Percentiles rank a stretch among this genome's conserved stretches.
Evolutionary conservation across 1,140 invertebrate species (phyloP).

Genomic region (Formica selysi): DNA sequence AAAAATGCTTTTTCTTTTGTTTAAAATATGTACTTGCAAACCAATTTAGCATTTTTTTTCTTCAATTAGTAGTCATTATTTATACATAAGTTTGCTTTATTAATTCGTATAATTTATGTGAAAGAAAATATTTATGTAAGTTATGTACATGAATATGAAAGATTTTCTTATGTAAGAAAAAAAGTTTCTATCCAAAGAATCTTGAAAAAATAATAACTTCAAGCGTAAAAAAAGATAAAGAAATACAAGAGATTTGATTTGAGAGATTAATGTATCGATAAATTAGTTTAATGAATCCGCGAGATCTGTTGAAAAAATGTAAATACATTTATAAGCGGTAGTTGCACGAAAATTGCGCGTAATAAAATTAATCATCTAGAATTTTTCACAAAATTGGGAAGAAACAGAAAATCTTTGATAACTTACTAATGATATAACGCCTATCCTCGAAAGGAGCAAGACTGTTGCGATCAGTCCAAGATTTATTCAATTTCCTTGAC

Average conservation of each 20-base stretch:
- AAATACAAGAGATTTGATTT: no score
- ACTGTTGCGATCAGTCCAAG: conserved; percentile 56
- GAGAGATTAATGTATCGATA: no score
- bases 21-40: neutral
- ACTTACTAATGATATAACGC: conserved; percentile 70
- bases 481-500: conserved; percentile 71
- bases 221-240: no score
- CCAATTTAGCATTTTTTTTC: neutral
- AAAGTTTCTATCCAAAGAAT: no score
- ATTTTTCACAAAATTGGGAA: neutral
- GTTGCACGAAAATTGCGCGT: neutral
- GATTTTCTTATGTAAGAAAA: no score
- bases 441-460: conserved; percentile 57
- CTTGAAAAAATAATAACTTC: no score
- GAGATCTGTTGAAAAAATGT: neutral
- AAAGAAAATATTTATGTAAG: no score
- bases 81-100: neutral
- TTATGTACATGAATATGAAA: no score
- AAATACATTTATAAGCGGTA: neutral
- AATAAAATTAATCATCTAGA: neutral
- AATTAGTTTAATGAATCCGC: neutral
- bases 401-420: neutral
- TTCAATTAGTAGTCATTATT: neutral
- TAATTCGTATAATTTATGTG: neutral
- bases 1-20: neutral